These are phyloP conservation scores for Calidris pygmaea DNA, from an alignment of 2,113 vertebrate species.

Conservation along the genomic window DNA sequence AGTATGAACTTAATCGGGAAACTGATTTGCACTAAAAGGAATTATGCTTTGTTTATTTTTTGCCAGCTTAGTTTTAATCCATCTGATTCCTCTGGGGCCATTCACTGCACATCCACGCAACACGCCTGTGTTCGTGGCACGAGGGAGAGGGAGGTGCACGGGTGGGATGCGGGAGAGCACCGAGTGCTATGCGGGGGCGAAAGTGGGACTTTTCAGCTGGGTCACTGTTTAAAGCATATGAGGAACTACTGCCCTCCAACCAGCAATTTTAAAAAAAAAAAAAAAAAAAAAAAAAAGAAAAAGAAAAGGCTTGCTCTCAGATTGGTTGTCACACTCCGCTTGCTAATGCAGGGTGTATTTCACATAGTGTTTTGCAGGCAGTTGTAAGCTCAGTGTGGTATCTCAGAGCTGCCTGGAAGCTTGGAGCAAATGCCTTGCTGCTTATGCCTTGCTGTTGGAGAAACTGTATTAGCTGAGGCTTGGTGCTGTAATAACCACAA, in stretches of 20 bases:
- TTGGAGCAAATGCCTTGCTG: background rate
- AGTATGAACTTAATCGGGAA: background rate
- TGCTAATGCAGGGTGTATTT: background rate
- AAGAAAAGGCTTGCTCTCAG: background rate
- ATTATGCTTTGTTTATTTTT: background rate
- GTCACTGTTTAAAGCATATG: accelerated
- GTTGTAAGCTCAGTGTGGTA: background rate
- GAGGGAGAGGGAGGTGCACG: background rate
- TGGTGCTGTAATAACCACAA: background rate
- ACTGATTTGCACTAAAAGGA: background rate
- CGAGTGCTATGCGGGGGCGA: accelerated
- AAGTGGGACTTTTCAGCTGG: background rate
- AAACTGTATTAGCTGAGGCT: background rate
- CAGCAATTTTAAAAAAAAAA: background rate
- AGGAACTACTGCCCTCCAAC: background rate
- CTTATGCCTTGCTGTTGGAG: background rate
- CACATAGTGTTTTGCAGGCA: background rate
- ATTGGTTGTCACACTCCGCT: background rate
- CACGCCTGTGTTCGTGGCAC: background rate
- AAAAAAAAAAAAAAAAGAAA: background rate
- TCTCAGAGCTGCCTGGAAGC: background rate
- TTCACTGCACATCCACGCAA: background rate
- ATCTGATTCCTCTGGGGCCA: background rate
- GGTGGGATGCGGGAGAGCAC: background rate
- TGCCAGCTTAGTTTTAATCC: background rate